phyloP scores from a whole-genome alignment of 2,888 invertebrate species.

The Icerya purchasi region DNA sequence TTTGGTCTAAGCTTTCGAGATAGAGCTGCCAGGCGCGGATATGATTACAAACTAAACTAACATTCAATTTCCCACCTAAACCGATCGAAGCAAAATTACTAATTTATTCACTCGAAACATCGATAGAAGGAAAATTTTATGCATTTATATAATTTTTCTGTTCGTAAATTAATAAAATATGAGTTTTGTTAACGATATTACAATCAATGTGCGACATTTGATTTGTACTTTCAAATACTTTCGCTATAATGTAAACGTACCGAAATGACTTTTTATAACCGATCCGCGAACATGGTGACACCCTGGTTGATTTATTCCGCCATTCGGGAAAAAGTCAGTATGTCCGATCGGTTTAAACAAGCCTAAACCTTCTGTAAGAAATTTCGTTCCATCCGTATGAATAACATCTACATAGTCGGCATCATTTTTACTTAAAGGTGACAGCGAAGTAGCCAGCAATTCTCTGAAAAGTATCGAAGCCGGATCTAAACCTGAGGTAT shows the following conservation, averaged over 20 bases:
- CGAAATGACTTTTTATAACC: constrained; percentile 33
- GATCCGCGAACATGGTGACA: constrained; percentile 34
- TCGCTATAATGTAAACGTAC: constrained; percentile 23
- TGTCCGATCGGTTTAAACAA: constrained; percentile 35
- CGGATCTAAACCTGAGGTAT: constrained; percentile 30
- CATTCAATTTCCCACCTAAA: constrained; percentile 28
- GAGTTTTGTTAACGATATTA: neutral
- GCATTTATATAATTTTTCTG: too few relatives aligned
- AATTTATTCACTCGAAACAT: too few relatives aligned
- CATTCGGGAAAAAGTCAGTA: constrained; percentile 38
- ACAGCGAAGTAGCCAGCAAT: constrained; percentile 31
- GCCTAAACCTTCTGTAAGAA: constrained; percentile 37
- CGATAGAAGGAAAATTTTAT: too few relatives aligned
- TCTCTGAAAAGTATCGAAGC: constrained; percentile 37
- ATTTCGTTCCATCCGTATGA: constrained; percentile 39
- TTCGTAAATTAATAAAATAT: neutral
- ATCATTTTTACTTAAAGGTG: constrained; percentile 37
- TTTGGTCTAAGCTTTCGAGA: constrained; percentile 28
- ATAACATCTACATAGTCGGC: constrained; percentile 44
- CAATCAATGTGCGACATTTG: neutral
- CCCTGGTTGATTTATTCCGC: constrained; percentile 37
- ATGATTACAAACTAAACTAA: constrained; percentile 35
- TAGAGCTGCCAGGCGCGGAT: constrained; percentile 33
- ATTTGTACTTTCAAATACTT: neutral
- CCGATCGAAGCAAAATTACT: too few relatives aligned